These are phyloP conservation scores for Idaea biselata DNA, from an alignment of 2,888 invertebrate genomes.

Conservation along the genomic window DNA sequence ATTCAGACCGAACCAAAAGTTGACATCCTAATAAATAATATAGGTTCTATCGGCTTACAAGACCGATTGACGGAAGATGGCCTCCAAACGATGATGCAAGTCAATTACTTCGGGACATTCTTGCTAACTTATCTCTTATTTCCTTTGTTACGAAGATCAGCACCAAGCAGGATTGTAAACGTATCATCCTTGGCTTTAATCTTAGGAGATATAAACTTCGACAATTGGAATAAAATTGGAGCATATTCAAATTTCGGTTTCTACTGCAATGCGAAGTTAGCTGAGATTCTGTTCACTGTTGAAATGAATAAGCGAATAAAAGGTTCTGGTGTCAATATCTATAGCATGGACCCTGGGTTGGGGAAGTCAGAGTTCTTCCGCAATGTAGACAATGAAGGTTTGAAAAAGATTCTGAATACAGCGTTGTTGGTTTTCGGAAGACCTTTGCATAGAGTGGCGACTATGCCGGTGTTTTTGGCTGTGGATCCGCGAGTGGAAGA, in stretches of 20 bases:
- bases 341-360: slow-evolving; percentile 91
- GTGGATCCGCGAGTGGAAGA: slow-evolving; percentile 45
- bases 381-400: slow-evolving; percentile 45
- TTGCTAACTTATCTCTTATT: slow-evolving; percentile 57
- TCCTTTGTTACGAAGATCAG: slow-evolving; percentile 50
- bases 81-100: slow-evolving; percentile 82
- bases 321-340: slow-evolving; percentile 84
- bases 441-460: slow-evolving; percentile 46
- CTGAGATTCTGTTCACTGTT: slow-evolving; percentile 56
- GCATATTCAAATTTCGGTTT: slow-evolving; percentile 78
- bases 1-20: slow-evolving; percentile 67
- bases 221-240: slow-evolving; percentile 86
- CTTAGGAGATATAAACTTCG: slow-evolving; percentile 84
- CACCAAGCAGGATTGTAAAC: slow-evolving; percentile 58
- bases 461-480: slow-evolving; percentile 56
- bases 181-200: slow-evolving; percentile 81
- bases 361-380: slow-evolving; percentile 89
- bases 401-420: slow-evolving; percentile 38
- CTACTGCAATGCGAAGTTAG: slow-evolving; percentile 77
- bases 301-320: slow-evolving; percentile 71
- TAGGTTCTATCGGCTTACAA: slow-evolving; percentile 69
- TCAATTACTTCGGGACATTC: slow-evolving; percentile 66
- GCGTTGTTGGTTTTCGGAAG: slow-evolving; percentile 46
- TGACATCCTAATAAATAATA: slow-evolving; percentile 68
- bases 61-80: slow-evolving; percentile 80